These are phyloP conservation scores for Caranx ignobilis DNA, from an alignment of 2,113 vertebrate species.

Conservation along the genomic window DNA sequence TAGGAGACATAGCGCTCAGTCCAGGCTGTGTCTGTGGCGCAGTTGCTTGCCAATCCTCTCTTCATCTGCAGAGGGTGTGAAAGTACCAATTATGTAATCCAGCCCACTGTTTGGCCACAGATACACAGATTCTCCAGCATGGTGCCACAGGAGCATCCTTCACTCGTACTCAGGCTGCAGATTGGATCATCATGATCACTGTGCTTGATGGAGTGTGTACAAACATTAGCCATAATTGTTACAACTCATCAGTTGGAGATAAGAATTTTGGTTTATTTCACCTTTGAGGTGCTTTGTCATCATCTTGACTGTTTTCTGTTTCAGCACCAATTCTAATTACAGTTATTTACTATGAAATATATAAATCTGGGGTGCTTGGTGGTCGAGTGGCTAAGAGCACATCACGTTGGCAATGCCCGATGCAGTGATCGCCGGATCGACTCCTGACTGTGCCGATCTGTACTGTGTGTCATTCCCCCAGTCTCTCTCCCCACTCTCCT, in stretches of 20 bases:
- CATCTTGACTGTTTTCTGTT: neutral
- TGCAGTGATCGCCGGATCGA: no score
- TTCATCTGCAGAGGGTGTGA: slow-evolving; percentile 73
- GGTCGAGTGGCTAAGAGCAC: no score
- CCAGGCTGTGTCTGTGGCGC: slow-evolving; percentile 48
- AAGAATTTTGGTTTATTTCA: neutral
- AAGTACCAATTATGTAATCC: slow-evolving; percentile 77
- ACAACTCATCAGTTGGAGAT: neutral
- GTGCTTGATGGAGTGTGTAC: neutral
- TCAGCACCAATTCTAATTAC: neutral
- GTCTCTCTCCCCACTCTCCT: no score
- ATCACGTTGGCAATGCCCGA: no score
- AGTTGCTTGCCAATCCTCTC: slow-evolving; percentile 66
- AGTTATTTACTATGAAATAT: neutral
- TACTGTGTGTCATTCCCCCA: no score
- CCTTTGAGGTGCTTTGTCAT: neutral
- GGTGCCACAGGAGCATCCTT: slow-evolving; percentile 35
- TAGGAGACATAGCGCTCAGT: slow-evolving; percentile 48
- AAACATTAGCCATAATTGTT: neutral
- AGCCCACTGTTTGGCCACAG: slow-evolving; percentile 56
- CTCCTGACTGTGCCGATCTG: no score
- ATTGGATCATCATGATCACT: neutral
- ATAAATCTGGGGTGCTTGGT: neutral
- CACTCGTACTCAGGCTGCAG: slow-evolving; percentile 20
- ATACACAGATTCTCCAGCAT: slow-evolving; percentile 36